Percentiles rank a stretch among this genome's conserved stretches.
Conservation (phyloP, 53 echinoderm and acorn worm species). For the Crossaster papposus region DNA sequence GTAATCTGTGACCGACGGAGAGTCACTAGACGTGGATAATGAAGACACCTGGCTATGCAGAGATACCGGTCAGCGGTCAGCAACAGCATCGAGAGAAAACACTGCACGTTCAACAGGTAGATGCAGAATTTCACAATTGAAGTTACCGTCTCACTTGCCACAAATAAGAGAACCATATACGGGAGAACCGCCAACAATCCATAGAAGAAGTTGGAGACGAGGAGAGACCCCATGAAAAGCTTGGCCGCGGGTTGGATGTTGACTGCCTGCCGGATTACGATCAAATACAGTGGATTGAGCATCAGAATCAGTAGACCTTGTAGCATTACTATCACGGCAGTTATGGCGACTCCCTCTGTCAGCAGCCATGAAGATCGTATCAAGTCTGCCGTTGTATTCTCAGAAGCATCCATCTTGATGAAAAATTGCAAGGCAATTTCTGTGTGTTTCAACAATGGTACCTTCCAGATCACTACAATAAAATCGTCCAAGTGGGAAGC, state of each 20-base stretch:
- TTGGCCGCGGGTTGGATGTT: constrained; percentile 7
- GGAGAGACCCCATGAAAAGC: constrained; percentile 18
- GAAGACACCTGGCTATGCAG: too few relatives aligned
- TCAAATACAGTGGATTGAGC: neutral
- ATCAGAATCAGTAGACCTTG: neutral
- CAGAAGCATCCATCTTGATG: neutral
- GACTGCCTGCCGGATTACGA: neutral
- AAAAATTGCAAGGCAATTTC: neutral
- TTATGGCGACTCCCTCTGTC: too few relatives aligned
- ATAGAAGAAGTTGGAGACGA: neutral
- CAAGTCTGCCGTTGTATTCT: neutral
- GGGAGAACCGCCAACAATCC: neutral
- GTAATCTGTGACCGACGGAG: too few relatives aligned
- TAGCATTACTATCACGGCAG: neutral
- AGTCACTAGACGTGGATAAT: too few relatives aligned
- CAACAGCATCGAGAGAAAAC: too few relatives aligned
- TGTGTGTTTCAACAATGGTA: neutral
- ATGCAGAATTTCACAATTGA: too few relatives aligned
- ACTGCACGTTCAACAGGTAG: too few relatives aligned
- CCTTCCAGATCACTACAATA: neutral
- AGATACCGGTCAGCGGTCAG: too few relatives aligned
- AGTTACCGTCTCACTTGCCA: too few relatives aligned
- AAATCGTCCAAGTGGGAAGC: too few relatives aligned
- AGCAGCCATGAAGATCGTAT: neutral
- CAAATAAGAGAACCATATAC: too few relatives aligned